Evolutionary conservation across 2,797 vertebrate species (phyloP).

Genomic region (Eleutherodactylus coqui): DNA sequence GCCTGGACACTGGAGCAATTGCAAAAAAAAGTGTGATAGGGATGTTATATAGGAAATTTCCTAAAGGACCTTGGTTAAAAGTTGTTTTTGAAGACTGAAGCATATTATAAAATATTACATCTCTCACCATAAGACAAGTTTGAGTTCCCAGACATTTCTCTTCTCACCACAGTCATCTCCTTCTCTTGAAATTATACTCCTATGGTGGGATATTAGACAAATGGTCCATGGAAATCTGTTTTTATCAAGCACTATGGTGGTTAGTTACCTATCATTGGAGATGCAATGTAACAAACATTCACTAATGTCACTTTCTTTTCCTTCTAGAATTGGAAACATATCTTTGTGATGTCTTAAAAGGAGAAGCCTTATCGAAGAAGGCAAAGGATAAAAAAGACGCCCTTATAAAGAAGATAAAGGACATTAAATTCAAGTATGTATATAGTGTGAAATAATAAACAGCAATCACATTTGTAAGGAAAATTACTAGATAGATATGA

Average conservation of each 20-base stretch:
- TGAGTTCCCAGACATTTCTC: too few species aligned
- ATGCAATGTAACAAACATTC: slow-evolving; percentile 18
- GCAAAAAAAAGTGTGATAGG: too few species aligned
- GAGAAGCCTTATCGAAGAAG: slow-evolving; percentile 92
- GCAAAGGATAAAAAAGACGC: slow-evolving; percentile 88
- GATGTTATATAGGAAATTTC: too few species aligned
- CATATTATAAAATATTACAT: too few species aligned
- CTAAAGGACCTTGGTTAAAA: too few species aligned
- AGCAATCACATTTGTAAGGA: neutral
- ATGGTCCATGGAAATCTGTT: neutral
- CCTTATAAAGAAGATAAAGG: slow-evolving; percentile 89
- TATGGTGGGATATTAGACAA: neutral
- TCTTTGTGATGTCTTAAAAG: slow-evolving; percentile 85
- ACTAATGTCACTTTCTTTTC: slow-evolving; percentile 65
- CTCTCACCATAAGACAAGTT: too few species aligned
- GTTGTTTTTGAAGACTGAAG: too few species aligned
- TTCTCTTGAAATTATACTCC: neutral
- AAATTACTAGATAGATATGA: neutral
- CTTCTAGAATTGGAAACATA: slow-evolving; percentile 88
- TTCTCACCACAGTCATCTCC: neutral
- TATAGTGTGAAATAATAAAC: too few species aligned
- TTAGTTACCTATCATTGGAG: neutral
- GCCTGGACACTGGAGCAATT: too few species aligned
- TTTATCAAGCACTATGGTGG: neutral
- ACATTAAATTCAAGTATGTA: slow-evolving; percentile 84